Conservation (phyloP, 2,113 vertebrate genomes). For the Cynoglossus semilaevis region DNA sequence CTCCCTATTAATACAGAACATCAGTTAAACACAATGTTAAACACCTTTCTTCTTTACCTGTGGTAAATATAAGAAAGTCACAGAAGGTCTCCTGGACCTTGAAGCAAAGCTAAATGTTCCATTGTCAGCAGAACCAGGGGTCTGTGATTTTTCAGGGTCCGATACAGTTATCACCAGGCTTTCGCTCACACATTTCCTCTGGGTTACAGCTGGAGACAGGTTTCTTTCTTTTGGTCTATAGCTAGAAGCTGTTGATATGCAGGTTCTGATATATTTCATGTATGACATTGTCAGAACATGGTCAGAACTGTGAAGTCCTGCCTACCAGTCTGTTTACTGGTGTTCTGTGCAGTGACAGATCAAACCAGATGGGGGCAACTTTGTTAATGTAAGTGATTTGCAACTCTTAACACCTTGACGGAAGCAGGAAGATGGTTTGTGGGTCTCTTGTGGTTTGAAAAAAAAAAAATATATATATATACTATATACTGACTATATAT, state of each 20-base stretch:
- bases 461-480: neutral
- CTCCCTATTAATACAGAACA: neutral
- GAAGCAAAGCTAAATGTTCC: neutral
- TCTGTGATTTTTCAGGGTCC: neutral
- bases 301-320: constrained; percentile 29
- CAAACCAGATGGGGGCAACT: constrained; percentile 13
- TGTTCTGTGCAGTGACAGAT: constrained; percentile 37
- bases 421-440: constrained; percentile 14
- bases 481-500: no score
- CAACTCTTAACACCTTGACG: constrained; percentile 10
- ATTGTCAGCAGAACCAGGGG: constrained; percentile 10
- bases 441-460: constrained; percentile 1
- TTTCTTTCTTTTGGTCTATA: constrained; percentile 45
- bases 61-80: neutral
- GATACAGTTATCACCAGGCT: no score
- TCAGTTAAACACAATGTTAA: constrained; percentile 4
- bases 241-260: constrained; percentile 49
- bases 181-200: constrained; percentile 47
- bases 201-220: constrained; percentile 59
- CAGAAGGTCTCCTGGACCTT: constrained; percentile 4
- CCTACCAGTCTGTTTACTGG: constrained; percentile 37
- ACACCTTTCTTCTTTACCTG: no score
- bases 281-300: constrained; percentile 3
- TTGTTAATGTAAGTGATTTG: constrained; percentile 7
- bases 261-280: constrained; percentile 37